Evolutionary conservation across 2,113 vertebrate species (phyloP).

Genomic region (Neogale vison): DNA sequence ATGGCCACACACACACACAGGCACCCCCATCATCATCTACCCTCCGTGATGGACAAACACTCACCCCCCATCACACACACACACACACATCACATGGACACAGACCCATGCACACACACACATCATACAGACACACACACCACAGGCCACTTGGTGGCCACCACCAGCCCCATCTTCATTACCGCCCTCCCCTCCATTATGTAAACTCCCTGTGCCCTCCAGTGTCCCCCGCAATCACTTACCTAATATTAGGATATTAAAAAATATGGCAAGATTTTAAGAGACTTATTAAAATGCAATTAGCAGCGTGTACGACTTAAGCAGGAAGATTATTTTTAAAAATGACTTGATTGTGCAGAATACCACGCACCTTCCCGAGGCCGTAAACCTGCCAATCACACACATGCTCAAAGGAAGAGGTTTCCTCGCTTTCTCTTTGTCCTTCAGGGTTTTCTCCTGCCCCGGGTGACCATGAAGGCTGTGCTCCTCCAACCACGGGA

Average conservation of each 20-base stretch:
- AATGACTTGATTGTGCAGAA: slow-evolving; percentile 88
- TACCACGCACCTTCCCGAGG: slow-evolving; percentile 86
- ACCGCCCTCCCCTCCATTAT: slow-evolving; percentile 76
- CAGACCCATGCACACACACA: not conserved
- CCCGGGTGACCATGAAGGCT: not conserved
- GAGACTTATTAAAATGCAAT: slow-evolving; percentile 91
- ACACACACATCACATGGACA: no score
- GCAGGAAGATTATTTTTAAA: slow-evolving; percentile 89
- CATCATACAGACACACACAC: not conserved
- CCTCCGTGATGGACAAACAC: not conserved
- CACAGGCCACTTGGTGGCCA: slow-evolving; percentile 65
- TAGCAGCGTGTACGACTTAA: slow-evolving; percentile 87
- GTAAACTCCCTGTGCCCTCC: slow-evolving; percentile 87
- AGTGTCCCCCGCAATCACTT: slow-evolving; percentile 90
- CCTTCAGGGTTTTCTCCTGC: slow-evolving; percentile 58
- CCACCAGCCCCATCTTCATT: slow-evolving; percentile 77
- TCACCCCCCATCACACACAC: not conserved
- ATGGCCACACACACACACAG: not conserved
- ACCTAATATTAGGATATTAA: slow-evolving; percentile 92
- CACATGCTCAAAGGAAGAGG: slow-evolving; percentile 82
- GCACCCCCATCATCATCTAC: not conserved
- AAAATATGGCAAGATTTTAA: slow-evolving; percentile 91
- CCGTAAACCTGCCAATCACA: slow-evolving; percentile 90
- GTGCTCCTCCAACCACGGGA: not conserved
- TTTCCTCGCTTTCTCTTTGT: slow-evolving; percentile 83